Percentiles rank a stretch among this genome's conserved stretches.
Evolutionary conservation across 2,888 invertebrate genomes (phyloP).

Genomic region (Strigamia crassipes): DNA sequence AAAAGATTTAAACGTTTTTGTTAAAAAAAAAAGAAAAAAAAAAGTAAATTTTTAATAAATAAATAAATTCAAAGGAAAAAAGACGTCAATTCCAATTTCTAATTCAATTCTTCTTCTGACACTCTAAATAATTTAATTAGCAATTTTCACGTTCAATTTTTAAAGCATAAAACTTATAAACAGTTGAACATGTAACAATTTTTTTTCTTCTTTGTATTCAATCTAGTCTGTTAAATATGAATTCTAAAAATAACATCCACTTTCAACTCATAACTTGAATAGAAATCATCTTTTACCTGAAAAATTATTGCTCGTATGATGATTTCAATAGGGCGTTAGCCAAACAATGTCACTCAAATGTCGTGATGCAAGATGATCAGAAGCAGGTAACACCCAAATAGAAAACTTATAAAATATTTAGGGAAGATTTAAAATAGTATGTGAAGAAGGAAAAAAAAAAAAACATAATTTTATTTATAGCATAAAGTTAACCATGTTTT

Average conservation of each 20-base stretch:
- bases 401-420: background rate
- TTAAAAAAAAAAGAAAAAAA: no score
- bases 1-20: background rate
- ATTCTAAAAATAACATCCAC: background rate
- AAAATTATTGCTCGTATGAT: slow-evolving; percentile 3
- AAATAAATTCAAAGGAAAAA: background rate
- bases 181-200: background rate
- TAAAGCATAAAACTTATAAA: background rate
- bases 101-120: slow-evolving; percentile 12
- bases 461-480: no score
- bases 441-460: no score
- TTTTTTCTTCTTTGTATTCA: background rate
- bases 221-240: background rate
- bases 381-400: slow-evolving; percentile 27
- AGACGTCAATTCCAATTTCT: slow-evolving; percentile 2
- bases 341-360: background rate
- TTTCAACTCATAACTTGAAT: background rate
- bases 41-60: no score
- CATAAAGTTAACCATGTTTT: background rate
- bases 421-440: background rate
- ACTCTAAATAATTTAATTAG: slow-evolving; percentile 23
- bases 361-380: slow-evolving; percentile 23
- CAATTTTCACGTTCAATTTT: slow-evolving; percentile 1
- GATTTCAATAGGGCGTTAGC: slow-evolving; percentile 7
- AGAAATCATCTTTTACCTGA: slow-evolving; percentile 23